phyloP scores from a whole-genome alignment of 2,797 vertebrate species.

The Rhincodon typus region DNA sequence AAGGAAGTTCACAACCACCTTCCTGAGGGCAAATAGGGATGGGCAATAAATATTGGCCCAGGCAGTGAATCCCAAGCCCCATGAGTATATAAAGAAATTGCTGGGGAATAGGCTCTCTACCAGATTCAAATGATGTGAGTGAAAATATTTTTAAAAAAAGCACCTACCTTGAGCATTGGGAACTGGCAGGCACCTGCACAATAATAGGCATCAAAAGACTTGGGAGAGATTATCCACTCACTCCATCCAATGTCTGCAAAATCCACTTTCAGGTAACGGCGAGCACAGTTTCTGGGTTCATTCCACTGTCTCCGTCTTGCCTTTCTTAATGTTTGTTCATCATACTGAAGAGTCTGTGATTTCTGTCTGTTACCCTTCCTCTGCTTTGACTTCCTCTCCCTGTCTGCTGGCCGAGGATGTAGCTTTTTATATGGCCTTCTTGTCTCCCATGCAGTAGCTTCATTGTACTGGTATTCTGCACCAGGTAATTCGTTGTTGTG shows the following conservation, averaged over 20 bases:
- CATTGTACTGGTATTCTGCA: conserved; percentile 68
- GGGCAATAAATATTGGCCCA: too few species aligned
- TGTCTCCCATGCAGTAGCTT: conserved; percentile 68
- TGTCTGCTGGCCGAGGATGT: conserved; percentile 65
- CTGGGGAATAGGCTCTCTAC: neutral
- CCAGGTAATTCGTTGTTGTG: conserved; percentile 92
- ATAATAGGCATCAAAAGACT: conserved; percentile 91
- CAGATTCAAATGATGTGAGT: neutral
- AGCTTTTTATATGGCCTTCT: conserved; percentile 67
- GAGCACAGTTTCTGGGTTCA: conserved; percentile 76
- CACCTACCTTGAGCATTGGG: conserved; percentile 88
- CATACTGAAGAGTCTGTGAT: conserved; percentile 81
- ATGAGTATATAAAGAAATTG: too few species aligned
- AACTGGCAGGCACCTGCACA: conserved; percentile 94
- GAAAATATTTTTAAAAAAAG: conserved; percentile 36
- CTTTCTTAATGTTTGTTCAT: conserved; percentile 87
- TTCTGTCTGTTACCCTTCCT: conserved; percentile 73
- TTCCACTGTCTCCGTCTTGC: conserved; percentile 89
- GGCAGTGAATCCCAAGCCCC: too few species aligned
- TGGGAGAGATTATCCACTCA: conserved; percentile 97
- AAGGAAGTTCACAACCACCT: too few species aligned
- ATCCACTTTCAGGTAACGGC: conserved; percentile 90
- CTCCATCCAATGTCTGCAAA: conserved; percentile 98
- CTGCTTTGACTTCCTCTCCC: conserved; percentile 69
- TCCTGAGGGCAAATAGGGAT: too few species aligned